These are phyloP conservation scores for Actinia tenebrosa DNA, from an alignment of 64 coral and sea anemone genomes.

Conservation along the genomic window DNA sequence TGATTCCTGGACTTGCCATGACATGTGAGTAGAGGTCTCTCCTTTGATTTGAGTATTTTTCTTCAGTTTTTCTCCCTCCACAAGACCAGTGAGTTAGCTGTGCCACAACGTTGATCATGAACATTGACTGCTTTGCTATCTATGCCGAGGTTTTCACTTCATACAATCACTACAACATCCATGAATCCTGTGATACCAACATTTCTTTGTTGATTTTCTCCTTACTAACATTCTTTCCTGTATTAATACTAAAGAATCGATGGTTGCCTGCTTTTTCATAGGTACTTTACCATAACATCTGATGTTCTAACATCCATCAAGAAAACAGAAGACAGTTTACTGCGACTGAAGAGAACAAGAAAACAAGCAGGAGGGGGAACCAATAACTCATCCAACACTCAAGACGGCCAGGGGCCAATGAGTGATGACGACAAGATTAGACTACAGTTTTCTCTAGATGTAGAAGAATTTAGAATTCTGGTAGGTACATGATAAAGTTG, in stretches of 20 bases:
- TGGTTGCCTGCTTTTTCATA: background rate
- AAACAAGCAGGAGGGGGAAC: constrained; percentile 49
- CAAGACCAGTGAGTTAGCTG: no score
- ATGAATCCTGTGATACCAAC: no score
- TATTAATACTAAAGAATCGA: background rate
- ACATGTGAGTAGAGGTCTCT: no score
- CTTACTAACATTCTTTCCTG: background rate
- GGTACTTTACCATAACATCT: constrained; percentile 72
- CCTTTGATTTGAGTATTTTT: no score
- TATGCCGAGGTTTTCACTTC: no score
- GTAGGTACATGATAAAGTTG: no score
- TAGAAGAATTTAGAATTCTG: constrained; percentile 63
- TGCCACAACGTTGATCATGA: no score
- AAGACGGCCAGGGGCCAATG: constrained; percentile 46
- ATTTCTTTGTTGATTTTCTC: no score
- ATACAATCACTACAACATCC: no score
- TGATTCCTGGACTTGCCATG: no score
- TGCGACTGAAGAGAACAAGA: constrained; percentile 79
- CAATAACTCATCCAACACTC: background rate
- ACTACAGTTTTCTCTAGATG: constrained; percentile 80
- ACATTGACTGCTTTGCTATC: no score
- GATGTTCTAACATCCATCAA: constrained; percentile 95
- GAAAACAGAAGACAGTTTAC: constrained; percentile 88
- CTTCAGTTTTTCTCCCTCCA: no score
- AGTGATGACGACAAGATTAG: constrained; percentile 95